Evolutionary conservation across 2,888 invertebrate species (phyloP), one percentile per base, ranked within the genome.

Genomic region (Mesorhabditis sp.): DNA sequence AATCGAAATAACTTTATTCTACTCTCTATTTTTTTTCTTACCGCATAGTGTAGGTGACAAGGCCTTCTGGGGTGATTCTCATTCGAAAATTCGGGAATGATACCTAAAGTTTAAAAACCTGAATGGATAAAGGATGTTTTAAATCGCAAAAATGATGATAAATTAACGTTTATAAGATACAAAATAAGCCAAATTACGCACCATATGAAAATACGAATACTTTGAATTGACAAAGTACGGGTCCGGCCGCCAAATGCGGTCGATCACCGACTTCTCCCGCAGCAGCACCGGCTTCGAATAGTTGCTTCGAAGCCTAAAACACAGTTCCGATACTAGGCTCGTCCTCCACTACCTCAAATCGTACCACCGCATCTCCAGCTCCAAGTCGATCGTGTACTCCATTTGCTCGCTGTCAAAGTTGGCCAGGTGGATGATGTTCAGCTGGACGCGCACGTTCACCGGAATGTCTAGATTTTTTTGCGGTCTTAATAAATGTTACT

Each of bases 161-260:
- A 50, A 50, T 13, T 50, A 10, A 13, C 10, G 10, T 50, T 50
- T 50, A 10, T 50, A 13, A 1, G 7, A 50, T 50, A 28, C 28
- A 28, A 1, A 28, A 28, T 28, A 28, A 28, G 28, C 28, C 28
- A 28, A 28, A 28, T 28, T 28, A 28, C 28, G 28, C n/a, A 50
- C 58, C 58, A 10, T 50, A 67, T 85, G 85, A 67, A 85, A 84
- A 67, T 81, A 82, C 0, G 83, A 82, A 67, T 77, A 79, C 69
- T 83, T 84, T 42, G 85, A 83, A 69, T 85, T 85, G 58, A 83
- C 80, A 67, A 85, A 83, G 68, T 81, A 82, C 0, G 83, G 83
- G 72, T 85, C 85, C 4, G 85, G 85, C 58, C 80, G 70, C 83
- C 85, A 85, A 28, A 84, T 81, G 62, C 74, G 75, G 58, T 84